These are phyloP conservation scores for Decapterus maruadsi DNA, from an alignment of 2,797 vertebrate species.

Conservation along the genomic window DNA sequence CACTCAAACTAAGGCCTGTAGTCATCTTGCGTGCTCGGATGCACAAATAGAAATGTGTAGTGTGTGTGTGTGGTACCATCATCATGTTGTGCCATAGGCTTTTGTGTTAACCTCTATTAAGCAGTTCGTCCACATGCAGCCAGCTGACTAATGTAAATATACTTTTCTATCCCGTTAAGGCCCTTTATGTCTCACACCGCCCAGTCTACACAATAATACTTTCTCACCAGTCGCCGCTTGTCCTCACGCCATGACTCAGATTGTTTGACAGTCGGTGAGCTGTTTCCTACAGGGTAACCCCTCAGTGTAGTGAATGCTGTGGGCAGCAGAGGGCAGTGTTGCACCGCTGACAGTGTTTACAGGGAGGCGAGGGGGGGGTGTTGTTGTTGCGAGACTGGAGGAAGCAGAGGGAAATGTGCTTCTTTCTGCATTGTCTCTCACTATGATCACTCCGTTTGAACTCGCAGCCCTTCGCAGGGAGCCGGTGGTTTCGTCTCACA, in stretches of 20 bases:
- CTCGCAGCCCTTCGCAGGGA: conserved; percentile 63
- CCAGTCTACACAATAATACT: neutral
- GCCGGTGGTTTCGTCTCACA: conserved; percentile 70
- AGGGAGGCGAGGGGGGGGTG: neutral
- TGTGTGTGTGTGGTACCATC: too few species aligned
- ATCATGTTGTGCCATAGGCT: neutral
- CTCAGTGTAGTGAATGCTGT: neutral
- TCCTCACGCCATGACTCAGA: conserved; percentile 23
- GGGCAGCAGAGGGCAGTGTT: conserved; percentile 82
- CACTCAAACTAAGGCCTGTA: neutral
- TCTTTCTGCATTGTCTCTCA: conserved; percentile 68
- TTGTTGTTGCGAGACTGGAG: conserved; percentile 10
- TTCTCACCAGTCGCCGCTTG: conserved; percentile 16
- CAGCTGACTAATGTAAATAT: neutral
- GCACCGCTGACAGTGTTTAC: conserved; percentile 36
- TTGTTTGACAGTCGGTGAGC: conserved; percentile 10
- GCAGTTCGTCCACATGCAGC: neutral
- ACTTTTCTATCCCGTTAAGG: neutral
- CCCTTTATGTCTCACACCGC: conserved; percentile 1
- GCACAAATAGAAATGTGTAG: neutral
- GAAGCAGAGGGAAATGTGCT: conserved; percentile 59
- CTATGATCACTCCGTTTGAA: conserved; percentile 78
- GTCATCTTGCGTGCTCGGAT: neutral
- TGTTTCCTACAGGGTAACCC: conserved; percentile 6
- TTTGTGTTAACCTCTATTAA: neutral